Percentiles rank a stretch among this genome's conserved stretches.
Conservation (phyloP, 2,888 invertebrate species). For the Agrotis exclamationis region DNA sequence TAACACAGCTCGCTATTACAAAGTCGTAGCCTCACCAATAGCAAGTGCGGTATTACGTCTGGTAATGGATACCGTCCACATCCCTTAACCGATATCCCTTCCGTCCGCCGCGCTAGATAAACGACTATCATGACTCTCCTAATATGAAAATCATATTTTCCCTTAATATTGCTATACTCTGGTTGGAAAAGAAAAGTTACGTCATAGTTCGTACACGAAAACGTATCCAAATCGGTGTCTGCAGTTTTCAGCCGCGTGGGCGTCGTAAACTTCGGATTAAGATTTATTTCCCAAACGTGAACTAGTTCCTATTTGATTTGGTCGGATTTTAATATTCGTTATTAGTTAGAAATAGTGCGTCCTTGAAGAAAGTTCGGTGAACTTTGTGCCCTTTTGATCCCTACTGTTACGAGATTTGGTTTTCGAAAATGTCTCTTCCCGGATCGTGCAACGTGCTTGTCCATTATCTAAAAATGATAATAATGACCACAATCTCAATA, state of each 20-base stretch:
- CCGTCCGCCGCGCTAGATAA: slow-evolving; percentile 49
- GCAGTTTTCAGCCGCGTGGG: slow-evolving; percentile 27
- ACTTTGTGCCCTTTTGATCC: background rate
- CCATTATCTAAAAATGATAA: background rate
- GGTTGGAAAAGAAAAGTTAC: slow-evolving; percentile 34
- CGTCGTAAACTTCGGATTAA: slow-evolving; percentile 38
- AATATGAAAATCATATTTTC: slow-evolving; percentile 55
- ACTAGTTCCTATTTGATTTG: slow-evolving; percentile 33
- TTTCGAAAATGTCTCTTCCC: slow-evolving; percentile 7
- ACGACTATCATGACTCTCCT: slow-evolving; percentile 46
- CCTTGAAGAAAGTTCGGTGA: slow-evolving; percentile 17
- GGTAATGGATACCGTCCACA: slow-evolving; percentile 43
- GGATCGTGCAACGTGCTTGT: slow-evolving; percentile 3
- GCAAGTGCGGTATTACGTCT: slow-evolving; percentile 37
- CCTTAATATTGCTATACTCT: slow-evolving; percentile 17
- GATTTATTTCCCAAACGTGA: slow-evolving; percentile 39
- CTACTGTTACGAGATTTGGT: slow-evolving; percentile 3
- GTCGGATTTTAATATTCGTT: slow-evolving; percentile 21
- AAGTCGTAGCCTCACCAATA: slow-evolving; percentile 19
- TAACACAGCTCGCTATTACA: slow-evolving; percentile 11
- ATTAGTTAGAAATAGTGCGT: slow-evolving; percentile 2
- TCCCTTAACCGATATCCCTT: slow-evolving; percentile 39
- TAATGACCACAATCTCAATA: slow-evolving; percentile 13
- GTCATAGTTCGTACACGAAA: slow-evolving; percentile 30
- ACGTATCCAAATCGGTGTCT: slow-evolving; percentile 22